Evolutionary conservation across 2,888 invertebrate species (phyloP).

Genomic region (Pediacus dermestoides): DNA sequence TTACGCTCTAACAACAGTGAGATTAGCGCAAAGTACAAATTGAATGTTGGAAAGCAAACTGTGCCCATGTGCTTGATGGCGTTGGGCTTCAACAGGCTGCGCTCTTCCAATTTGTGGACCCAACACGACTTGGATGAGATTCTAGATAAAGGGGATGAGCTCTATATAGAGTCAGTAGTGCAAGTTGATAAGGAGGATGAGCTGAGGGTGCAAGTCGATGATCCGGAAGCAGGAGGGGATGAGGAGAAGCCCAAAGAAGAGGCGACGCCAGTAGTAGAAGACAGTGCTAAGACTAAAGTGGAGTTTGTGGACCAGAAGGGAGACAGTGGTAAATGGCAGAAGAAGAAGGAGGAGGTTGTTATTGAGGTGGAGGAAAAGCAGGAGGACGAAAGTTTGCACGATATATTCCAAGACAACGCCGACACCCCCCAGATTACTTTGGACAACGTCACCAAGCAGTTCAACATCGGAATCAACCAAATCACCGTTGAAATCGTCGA

Average conservation of each 20-base stretch:
- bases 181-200: conserved; percentile 17
- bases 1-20: conserved; percentile 39
- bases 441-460: conserved; percentile 39
- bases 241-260: conserved; percentile 24
- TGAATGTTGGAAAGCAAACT: conserved; percentile 42
- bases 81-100: conserved; percentile 40
- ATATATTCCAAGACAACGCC: too few species aligned
- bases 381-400: conserved; percentile 1
- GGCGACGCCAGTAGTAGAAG: conserved; percentile 5
- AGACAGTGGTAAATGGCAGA: too few species aligned
- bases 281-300: not conserved
- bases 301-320: not conserved
- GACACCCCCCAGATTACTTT: conserved; percentile 29
- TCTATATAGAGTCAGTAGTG: conserved; percentile 39
- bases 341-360: too few species aligned
- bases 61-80: conserved; percentile 44
- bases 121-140: conserved; percentile 41
- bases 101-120: conserved; percentile 39
- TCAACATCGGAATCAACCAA: conserved; percentile 43
- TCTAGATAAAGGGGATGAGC: conserved; percentile 40
- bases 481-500: conserved; percentile 31
- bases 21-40: conserved; percentile 32
- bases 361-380: conserved; percentile 1
- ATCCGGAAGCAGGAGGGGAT: conserved; percentile 22
- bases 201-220: not conserved